Conservation (phyloP, 2,113 vertebrate species). For the Python bivittatus region DNA sequence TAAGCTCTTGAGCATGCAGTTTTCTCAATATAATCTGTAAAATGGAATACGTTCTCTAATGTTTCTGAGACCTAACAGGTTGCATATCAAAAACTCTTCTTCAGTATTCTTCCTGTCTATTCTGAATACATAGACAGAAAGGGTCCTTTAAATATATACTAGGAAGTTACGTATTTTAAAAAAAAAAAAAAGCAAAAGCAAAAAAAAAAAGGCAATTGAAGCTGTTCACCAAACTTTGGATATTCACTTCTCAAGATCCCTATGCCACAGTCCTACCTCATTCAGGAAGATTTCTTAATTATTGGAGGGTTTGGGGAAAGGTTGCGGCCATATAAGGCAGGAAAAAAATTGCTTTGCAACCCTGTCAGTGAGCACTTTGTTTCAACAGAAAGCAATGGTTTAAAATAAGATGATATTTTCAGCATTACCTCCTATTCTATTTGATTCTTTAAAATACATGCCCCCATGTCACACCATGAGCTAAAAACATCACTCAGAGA, state of each 20-base stretch:
- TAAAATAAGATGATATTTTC: background rate
- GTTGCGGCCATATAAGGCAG: background rate
- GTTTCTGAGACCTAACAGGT: background rate
- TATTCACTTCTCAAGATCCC: background rate
- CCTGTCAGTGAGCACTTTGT: background rate
- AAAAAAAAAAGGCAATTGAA: background rate
- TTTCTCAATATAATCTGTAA: background rate
- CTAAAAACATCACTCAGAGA: background rate
- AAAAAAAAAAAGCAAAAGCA: background rate
- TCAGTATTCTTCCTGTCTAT: background rate
- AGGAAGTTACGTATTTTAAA: background rate
- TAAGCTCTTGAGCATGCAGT: background rate
- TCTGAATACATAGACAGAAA: background rate
- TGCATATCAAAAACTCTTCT: background rate
- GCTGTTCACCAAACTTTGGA: background rate
- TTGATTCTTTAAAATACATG: background rate
- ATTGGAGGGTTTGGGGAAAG: background rate
- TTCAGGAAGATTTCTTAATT: background rate
- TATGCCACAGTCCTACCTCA: background rate
- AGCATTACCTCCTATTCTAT: background rate
- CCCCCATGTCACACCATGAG: background rate
- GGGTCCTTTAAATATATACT: background rate
- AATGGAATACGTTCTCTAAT: background rate
- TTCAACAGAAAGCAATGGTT: background rate
- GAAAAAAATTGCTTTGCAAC: background rate